A percentile compares a stretch with the other conserved stretches of the same genome.
Conservation (phyloP, 2,888 invertebrate species). For the Pardosa pseudoannulata region DNA sequence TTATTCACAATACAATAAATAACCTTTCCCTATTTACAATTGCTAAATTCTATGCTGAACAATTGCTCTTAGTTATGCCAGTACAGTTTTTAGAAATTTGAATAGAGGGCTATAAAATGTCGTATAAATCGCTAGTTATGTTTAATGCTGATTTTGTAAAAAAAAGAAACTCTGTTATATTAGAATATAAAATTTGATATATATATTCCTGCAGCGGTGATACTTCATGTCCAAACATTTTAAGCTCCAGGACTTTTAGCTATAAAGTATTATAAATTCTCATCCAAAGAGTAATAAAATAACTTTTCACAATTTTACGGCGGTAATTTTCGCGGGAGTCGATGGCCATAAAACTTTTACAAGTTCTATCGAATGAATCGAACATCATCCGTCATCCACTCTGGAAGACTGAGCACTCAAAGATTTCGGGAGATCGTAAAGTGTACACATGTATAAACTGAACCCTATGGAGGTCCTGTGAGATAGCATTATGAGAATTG, state of each 20-base stretch:
- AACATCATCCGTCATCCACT: neutral
- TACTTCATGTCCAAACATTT: neutral
- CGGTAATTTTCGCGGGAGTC: neutral
- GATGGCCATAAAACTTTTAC: slow-evolving; percentile 14
- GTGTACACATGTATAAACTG: neutral
- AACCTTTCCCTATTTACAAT: too few species aligned
- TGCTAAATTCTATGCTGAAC: too few species aligned
- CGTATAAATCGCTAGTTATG: too few species aligned
- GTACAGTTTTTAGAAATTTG: too few species aligned
- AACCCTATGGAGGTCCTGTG: neutral
- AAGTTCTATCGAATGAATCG: neutral
- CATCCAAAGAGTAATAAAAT: slow-evolving; percentile 9
- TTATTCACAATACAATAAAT: too few species aligned
- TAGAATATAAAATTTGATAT: too few species aligned
- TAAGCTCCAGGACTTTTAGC: neutral
- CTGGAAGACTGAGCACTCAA: neutral
- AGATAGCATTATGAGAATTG: neutral
- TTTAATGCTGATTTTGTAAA: too few species aligned
- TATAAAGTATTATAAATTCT: slow-evolving; percentile 2
- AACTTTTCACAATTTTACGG: neutral
- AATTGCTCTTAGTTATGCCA: too few species aligned
- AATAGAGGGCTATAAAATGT: too few species aligned
- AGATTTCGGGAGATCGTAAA: neutral
- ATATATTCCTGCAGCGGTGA: neutral
- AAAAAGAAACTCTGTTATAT: too few species aligned